Percentiles rank a stretch among this genome's conserved stretches.
Conservation (phyloP, 2,888 invertebrate species). For the Sphaeridia pumilis region DNA sequence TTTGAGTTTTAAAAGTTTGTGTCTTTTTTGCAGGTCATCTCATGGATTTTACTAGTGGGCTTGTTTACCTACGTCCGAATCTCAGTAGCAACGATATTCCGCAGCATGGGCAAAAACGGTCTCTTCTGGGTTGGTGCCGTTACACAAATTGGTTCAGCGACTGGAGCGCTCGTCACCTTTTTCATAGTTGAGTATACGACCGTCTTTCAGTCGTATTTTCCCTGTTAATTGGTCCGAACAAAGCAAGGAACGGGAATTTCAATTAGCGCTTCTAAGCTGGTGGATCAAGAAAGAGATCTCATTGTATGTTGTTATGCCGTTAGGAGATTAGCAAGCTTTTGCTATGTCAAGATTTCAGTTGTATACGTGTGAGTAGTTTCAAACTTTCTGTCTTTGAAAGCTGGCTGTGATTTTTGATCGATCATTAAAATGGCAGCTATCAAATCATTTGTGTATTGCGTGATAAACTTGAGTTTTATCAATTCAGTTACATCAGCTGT, state of each 20-base stretch:
- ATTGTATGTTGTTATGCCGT: background rate
- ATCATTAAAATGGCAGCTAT: too few species aligned
- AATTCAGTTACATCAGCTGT: too few species aligned
- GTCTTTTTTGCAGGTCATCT: slow-evolving; percentile 46
- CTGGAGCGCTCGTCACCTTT: slow-evolving; percentile 60
- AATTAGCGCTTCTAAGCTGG: background rate
- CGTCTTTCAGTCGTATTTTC: slow-evolving; percentile 48
- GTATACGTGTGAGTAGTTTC: background rate
- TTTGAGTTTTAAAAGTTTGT: background rate
- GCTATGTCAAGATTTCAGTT: background rate
- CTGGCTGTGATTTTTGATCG: too few species aligned
- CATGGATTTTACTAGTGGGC: slow-evolving; percentile 58
- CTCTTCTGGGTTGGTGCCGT: slow-evolving; percentile 63
- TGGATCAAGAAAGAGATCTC: background rate
- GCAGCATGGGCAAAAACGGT: slow-evolving; percentile 57
- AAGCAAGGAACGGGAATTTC: too few species aligned
- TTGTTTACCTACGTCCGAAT: slow-evolving; percentile 66
- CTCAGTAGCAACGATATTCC: slow-evolving; percentile 61
- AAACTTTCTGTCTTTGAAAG: background rate
- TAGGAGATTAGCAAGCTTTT: background rate
- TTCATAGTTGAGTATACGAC: slow-evolving; percentile 53
- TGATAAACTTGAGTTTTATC: too few species aligned
- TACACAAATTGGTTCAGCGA: slow-evolving; percentile 63
- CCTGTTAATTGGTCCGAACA: too few species aligned
- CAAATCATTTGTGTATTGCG: too few species aligned